A percentile compares a stretch with the other conserved stretches of the same genome.
Conservation (phyloP, 2,797 vertebrate genomes). For the Antennarius maculatus region DNA sequence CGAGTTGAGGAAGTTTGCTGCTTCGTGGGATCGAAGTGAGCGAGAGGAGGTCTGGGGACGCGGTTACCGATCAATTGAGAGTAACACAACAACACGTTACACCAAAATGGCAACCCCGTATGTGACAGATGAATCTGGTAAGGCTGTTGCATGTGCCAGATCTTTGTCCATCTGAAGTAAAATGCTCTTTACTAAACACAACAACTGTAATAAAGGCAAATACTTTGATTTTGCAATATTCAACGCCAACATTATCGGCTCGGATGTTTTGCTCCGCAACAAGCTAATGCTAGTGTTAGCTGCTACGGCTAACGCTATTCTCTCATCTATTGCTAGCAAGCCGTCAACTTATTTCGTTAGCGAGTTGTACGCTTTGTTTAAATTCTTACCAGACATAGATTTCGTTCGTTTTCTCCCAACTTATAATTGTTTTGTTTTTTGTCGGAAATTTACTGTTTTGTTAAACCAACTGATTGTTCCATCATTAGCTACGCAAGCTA, state of each 20-base stretch:
- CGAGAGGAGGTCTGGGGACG: slow-evolving; percentile 9
- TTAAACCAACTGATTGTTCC: neutral
- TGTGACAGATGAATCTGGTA: slow-evolving; percentile 94
- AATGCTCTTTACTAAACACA: neutral
- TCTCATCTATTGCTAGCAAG: slow-evolving; percentile 21
- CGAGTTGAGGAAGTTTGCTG: slow-evolving; percentile 6
- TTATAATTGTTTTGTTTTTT: neutral
- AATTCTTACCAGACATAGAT: rapidly evolving
- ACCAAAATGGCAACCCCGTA: slow-evolving; percentile 96
- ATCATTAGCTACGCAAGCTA: slow-evolving; percentile 15
- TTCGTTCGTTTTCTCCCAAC: rapidly evolving
- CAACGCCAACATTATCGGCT: neutral
- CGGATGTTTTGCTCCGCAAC: slow-evolving; percentile 3
- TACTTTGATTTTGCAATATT: rapidly evolving
- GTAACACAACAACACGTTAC: slow-evolving; percentile 76
- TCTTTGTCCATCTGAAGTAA: slow-evolving; percentile 22
- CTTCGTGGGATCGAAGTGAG: slow-evolving; percentile 3
- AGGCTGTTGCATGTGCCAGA: slow-evolving; percentile 66
- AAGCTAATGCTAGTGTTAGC: slow-evolving; percentile 14
- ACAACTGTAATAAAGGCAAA: rapidly evolving
- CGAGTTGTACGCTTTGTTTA: rapidly evolving
- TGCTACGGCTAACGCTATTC: neutral
- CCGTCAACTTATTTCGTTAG: neutral
- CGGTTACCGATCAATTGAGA: slow-evolving; percentile 16
- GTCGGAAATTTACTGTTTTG: rapidly evolving